Percentiles rank a stretch among this genome's conserved stretches.
Evolutionary conservation across 2,888 invertebrate species (phyloP).

Genomic region (Cremastinae sp.): DNA sequence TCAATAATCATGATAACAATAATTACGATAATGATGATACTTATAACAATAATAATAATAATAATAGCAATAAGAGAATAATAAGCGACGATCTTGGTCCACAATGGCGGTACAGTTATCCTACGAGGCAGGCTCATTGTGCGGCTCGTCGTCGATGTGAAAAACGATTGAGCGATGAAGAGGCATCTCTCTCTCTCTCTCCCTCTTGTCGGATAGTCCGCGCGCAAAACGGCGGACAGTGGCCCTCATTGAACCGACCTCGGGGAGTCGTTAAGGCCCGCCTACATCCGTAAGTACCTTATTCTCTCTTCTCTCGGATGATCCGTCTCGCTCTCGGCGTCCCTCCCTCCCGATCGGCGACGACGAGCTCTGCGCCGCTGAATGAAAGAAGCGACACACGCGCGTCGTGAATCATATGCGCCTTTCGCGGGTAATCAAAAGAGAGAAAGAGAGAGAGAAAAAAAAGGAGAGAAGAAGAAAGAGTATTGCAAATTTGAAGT

Average conservation of each 20-base stretch:
- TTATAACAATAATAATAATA: background rate
- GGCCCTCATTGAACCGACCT: slow-evolving; percentile 76
- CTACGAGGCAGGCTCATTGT: slow-evolving; percentile 16
- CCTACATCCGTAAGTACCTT: slow-evolving; percentile 61
- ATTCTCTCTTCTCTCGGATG: slow-evolving; percentile 31
- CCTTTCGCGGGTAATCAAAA: too few species aligned
- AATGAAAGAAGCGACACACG: too few species aligned
- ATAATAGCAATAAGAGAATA: background rate
- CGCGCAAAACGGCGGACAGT: slow-evolving; percentile 68
- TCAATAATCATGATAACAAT: background rate
- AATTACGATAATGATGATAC: background rate
- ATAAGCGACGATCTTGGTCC: background rate
- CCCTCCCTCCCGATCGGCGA: background rate
- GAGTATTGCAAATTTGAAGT: too few species aligned
- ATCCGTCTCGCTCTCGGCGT: background rate
- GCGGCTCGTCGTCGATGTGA: background rate
- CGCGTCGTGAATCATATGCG: too few species aligned
- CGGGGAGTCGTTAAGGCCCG: slow-evolving; percentile 73
- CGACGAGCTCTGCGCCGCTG: background rate
- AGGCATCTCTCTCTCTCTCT: slow-evolving; percentile 20
- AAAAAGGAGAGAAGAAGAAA: too few species aligned
- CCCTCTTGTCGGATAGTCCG: slow-evolving; percentile 2
- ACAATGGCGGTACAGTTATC: slow-evolving; percentile 11
- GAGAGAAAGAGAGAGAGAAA: too few species aligned
- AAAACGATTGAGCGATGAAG: background rate